These are phyloP conservation scores for Tachina lurida DNA, from an alignment of 2,888 invertebrate genomes.

Conservation along the genomic window DNA sequence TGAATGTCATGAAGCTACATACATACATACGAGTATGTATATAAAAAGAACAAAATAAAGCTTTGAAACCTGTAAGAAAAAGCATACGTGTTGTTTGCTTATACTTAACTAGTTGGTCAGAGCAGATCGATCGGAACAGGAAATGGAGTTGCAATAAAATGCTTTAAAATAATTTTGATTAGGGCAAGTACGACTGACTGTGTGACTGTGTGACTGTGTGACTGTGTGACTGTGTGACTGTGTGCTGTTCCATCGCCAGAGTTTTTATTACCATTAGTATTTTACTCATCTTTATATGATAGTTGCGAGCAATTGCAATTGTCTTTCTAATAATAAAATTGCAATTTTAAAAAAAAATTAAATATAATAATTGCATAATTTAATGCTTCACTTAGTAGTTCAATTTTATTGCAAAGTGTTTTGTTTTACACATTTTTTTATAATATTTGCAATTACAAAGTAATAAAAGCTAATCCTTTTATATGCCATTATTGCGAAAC, in stretches of 20 bases:
- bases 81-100: slow-evolving; percentile 15
- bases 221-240: no score
- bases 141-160: slow-evolving; percentile 38
- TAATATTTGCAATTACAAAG: background rate
- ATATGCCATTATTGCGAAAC: no score
- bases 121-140: slow-evolving; percentile 35
- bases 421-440: background rate
- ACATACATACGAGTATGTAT: background rate
- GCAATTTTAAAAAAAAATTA: background rate
- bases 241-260: background rate
- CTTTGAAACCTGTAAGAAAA: slow-evolving; percentile 17
- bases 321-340: slow-evolving; percentile 23
- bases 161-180: slow-evolving; percentile 27
- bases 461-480: no score
- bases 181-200: background rate
- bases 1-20: background rate
- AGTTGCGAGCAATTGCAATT: slow-evolving; percentile 27
- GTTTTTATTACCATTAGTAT: background rate
- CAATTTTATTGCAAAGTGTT: slow-evolving; percentile 16
- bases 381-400: slow-evolving; percentile 13
- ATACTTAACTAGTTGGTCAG: background rate
- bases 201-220: no score
- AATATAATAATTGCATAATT: background rate
- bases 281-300: background rate
- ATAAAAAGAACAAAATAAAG: background rate